Evolutionary conservation across 2,797 vertebrate genomes (phyloP).

Genomic region (Chanos chanos): DNA sequence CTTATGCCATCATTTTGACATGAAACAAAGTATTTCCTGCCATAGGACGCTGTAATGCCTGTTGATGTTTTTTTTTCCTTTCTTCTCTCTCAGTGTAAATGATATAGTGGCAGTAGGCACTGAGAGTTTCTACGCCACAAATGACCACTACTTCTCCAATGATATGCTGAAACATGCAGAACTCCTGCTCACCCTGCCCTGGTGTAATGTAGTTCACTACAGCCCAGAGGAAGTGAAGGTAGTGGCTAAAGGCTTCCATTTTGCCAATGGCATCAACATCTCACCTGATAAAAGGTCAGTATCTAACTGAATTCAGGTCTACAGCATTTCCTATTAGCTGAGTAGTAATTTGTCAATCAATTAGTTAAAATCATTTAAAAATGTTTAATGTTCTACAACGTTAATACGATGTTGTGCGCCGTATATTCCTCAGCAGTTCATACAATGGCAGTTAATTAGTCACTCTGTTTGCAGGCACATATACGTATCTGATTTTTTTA

Average conservation of each 20-base stretch:
- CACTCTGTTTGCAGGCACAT: slow-evolving; percentile 56
- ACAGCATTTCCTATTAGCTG: not conserved
- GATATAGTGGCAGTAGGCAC: slow-evolving; percentile 82
- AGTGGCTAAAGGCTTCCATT: slow-evolving; percentile 78
- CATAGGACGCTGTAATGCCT: not conserved
- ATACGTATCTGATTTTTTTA: slow-evolving; percentile 63
- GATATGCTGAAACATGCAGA: slow-evolving; percentile 60
- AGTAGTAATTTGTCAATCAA: not conserved
- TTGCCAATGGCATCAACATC: slow-evolving; percentile 85
- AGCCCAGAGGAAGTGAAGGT: slow-evolving; percentile 82
- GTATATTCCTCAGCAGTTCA: too few relatives aligned
- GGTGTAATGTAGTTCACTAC: slow-evolving; percentile 84
- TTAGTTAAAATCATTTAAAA: too few relatives aligned
- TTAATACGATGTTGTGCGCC: too few relatives aligned
- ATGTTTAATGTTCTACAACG: too few relatives aligned
- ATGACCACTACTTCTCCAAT: slow-evolving; percentile 79
- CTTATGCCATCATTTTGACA: too few relatives aligned
- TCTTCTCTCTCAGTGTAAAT: slow-evolving; percentile 74
- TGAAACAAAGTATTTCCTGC: not conserved
- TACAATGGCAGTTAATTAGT: not conserved
- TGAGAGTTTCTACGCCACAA: slow-evolving; percentile 89
- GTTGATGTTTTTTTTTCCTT: not conserved
- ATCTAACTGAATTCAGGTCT: not conserved
- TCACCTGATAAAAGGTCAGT: slow-evolving; percentile 83
- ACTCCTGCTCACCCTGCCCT: slow-evolving; percentile 65